Conservation (phyloP, 2,113 vertebrate species). For the Falcunculus frontatus region DNA sequence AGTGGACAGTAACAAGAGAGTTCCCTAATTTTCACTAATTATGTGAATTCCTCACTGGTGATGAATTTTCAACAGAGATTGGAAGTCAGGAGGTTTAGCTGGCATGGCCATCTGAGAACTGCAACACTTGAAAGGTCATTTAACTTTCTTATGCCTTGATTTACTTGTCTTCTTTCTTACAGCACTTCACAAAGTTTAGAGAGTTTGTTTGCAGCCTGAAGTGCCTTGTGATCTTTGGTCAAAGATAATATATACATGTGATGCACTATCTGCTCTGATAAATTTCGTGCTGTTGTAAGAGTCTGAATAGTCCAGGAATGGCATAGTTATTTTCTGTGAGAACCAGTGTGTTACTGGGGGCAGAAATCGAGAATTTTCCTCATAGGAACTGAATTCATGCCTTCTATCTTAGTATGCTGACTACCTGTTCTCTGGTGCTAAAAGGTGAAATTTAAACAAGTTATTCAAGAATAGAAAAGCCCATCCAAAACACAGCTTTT, state of each 20-base stretch:
- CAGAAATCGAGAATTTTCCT: not conserved
- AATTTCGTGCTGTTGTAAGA: not conserved
- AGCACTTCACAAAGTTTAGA: not conserved
- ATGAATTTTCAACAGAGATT: not conserved
- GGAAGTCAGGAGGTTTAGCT: not conserved
- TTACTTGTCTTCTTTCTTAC: not conserved
- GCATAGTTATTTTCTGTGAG: not conserved
- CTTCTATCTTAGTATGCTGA: not conserved
- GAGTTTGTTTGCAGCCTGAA: not conserved
- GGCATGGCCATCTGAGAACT: not conserved
- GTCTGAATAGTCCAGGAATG: not conserved
- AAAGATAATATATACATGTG: not conserved
- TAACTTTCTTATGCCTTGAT: not conserved
- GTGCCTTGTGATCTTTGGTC: not conserved
- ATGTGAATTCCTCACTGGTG: not conserved
- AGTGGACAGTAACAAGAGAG: not conserved
- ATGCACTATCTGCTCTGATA: not conserved
- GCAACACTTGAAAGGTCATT: not conserved
- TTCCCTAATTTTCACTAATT: not conserved
- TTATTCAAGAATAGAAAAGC: not conserved
- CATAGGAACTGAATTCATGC: not conserved
- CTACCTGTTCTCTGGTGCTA: not conserved
- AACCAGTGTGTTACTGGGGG: not conserved
- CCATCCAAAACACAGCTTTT: not conserved
- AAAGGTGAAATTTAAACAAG: not conserved